A percentile compares a stretch with the other conserved stretches of the same genome.
phyloP scores from a whole-genome alignment of 2,113 vertebrate species.

The Rhodinocichla rosea region DNA sequence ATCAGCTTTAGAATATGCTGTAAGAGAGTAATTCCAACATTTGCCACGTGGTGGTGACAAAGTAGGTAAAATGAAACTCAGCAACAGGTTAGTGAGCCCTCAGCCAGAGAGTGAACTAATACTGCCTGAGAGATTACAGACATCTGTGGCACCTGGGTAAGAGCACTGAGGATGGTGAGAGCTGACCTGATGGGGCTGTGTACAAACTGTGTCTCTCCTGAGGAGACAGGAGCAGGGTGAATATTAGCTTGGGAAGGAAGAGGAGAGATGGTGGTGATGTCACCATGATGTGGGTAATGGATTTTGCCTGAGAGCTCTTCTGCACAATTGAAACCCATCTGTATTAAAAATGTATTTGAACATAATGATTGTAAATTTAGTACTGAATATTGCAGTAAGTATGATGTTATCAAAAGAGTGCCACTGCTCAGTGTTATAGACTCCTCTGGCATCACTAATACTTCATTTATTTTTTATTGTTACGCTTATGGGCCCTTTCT shows the following conservation, averaged over 20 bases:
- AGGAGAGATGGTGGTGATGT: not conserved
- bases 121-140: not conserved
- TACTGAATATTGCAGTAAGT: not conserved
- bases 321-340: not conserved
- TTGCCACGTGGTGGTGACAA: conserved; percentile 8
- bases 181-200: not conserved
- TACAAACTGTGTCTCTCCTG: not conserved
- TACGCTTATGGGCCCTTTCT: conserved; percentile 77
- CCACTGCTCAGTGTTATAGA: not conserved
- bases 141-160: not conserved
- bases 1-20: not conserved
- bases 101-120: accelerated
- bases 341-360: not conserved
- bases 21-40: not conserved
- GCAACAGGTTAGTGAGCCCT: not conserved
- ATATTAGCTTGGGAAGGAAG: not conserved
- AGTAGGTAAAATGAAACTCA: not conserved
- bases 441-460: not conserved
- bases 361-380: not conserved
- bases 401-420: not conserved
- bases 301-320: not conserved
- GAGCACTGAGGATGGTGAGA: not conserved
- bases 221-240: not conserved
- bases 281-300: accelerated
- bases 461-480: not conserved